Evolutionary conservation across 1,140 invertebrate genomes (phyloP).

Genomic region (Lordiphosa clarofinis): DNA sequence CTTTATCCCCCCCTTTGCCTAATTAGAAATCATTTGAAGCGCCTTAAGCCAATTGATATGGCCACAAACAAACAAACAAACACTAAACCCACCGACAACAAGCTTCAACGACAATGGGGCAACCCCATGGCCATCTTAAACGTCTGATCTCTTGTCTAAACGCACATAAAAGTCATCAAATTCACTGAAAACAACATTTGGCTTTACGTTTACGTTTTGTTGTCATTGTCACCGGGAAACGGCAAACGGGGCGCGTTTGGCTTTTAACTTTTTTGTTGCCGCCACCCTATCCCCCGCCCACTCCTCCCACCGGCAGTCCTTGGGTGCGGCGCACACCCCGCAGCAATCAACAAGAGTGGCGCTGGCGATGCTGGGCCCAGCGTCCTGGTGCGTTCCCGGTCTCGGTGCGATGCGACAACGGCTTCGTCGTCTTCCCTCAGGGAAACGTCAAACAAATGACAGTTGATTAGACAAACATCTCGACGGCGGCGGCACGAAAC

Average conservation of each 20-base stretch:
- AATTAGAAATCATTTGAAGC: constrained; percentile 75
- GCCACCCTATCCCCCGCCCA: constrained; percentile 15
- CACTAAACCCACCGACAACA: constrained; percentile 20
- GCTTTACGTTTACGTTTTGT: constrained; percentile 72
- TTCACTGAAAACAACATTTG: constrained; percentile 79
- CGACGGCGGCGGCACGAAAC: constrained; percentile 65
- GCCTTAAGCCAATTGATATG: constrained; percentile 69
- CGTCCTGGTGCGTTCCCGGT: constrained; percentile 53
- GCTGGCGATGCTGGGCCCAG: constrained; percentile 38
- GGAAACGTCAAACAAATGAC: constrained; percentile 80
- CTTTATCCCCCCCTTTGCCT: constrained; percentile 23
- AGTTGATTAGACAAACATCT: constrained; percentile 80
- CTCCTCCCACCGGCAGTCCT: neutral
- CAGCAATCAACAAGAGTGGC: constrained; percentile 72
- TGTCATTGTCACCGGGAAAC: constrained; percentile 61
- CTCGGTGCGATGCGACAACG: constrained; percentile 23
- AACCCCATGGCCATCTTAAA: constrained; percentile 76
- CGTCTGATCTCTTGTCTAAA: constrained; percentile 73
- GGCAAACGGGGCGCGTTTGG: constrained; percentile 40
- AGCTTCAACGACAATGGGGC: constrained; percentile 29
- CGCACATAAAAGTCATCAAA: constrained; percentile 78
- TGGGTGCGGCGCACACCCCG: constrained; percentile 31
- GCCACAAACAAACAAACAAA: constrained; percentile 28
- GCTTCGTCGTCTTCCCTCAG: constrained; percentile 61
- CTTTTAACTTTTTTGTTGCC: constrained; percentile 69